Conservation (phyloP, 2,888 invertebrate species). For the Amiota mariae region DNA sequence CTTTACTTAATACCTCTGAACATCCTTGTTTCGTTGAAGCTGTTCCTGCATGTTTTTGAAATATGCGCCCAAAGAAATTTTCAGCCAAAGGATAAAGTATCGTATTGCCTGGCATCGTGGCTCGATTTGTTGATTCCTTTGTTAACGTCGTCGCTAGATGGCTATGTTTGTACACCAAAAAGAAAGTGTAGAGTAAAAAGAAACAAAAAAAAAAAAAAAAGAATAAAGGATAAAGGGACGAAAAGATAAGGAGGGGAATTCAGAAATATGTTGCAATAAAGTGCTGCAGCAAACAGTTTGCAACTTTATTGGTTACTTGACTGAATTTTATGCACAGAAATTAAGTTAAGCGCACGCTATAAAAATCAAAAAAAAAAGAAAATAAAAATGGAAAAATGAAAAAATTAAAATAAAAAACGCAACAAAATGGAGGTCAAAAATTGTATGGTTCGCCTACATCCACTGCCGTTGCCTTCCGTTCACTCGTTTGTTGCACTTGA, state of each 20-base stretch:
- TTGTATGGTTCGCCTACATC: neutral
- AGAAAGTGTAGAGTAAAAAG: too few relatives aligned
- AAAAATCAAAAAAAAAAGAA: neutral
- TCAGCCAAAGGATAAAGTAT: constrained; percentile 25
- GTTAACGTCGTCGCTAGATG: neutral
- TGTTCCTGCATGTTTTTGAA: constrained; percentile 16
- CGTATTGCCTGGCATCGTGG: constrained; percentile 8
- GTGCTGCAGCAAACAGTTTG: constrained; percentile 10
- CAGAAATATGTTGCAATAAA: constrained; percentile 27
- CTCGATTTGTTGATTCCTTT: neutral
- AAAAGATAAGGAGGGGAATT: neutral
- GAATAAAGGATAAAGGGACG: neutral
- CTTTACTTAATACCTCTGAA: neutral
- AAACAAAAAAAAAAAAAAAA: neutral
- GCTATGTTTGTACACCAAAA: too few relatives aligned
- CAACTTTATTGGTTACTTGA: constrained; percentile 27
- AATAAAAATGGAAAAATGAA: neutral
- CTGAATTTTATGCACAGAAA: constrained; percentile 30
- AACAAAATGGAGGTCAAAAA: neutral
- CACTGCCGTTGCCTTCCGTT: neutral
- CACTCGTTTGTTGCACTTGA: constrained; percentile 16
- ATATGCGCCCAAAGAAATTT: constrained; percentile 28
- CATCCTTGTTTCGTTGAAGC: constrained; percentile 9
- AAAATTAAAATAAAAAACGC: neutral
- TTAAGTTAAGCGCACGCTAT: constrained; percentile 20